Percentiles rank a stretch among this genome's conserved stretches.
phyloP scores from a whole-genome alignment of 64 coral and sea anemone genomes.

The Catalaphyllia jardinei region DNA sequence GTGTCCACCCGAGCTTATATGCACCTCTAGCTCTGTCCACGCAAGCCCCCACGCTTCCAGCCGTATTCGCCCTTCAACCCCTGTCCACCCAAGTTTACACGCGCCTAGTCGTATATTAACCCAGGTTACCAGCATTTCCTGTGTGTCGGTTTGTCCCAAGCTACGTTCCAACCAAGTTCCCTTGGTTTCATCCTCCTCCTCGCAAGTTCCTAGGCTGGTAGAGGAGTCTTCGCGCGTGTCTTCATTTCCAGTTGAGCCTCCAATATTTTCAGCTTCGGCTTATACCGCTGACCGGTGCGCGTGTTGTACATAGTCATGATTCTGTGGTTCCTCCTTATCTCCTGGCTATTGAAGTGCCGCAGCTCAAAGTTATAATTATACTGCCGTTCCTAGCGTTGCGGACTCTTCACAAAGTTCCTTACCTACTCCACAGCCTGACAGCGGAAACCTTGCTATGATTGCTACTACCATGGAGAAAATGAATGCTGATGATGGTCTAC shows the following conservation, averaged over 20 bases:
- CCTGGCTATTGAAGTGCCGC: not conserved
- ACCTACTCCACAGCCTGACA: no score
- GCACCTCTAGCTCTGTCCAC: no score
- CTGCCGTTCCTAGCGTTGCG: not conserved
- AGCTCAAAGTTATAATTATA: not conserved
- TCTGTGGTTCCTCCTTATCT: not conserved
- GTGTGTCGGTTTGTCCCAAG: not conserved
- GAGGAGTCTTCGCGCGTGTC: not conserved
- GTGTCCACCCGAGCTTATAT: no score
- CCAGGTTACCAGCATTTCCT: no score
- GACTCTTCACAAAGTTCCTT: no score
- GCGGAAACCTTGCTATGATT: no score
- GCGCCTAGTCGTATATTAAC: no score
- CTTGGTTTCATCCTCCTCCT: not conserved
- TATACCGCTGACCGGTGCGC: no score
- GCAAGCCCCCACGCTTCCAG: no score
- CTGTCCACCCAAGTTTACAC: no score
- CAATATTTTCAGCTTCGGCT: not conserved
- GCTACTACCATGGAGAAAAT: constrained; percentile 12
- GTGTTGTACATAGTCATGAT: not conserved
- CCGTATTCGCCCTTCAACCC: no score
- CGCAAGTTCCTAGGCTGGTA: no score
- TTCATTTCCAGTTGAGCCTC: not conserved
- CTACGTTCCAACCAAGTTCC: not conserved
- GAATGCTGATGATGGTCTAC: constrained; percentile 2